Evolutionary conservation across 2,797 vertebrate species (phyloP), one percentile per base, ranked within the genome.

Genomic region (Sphaeramia orbicularis): DNA sequence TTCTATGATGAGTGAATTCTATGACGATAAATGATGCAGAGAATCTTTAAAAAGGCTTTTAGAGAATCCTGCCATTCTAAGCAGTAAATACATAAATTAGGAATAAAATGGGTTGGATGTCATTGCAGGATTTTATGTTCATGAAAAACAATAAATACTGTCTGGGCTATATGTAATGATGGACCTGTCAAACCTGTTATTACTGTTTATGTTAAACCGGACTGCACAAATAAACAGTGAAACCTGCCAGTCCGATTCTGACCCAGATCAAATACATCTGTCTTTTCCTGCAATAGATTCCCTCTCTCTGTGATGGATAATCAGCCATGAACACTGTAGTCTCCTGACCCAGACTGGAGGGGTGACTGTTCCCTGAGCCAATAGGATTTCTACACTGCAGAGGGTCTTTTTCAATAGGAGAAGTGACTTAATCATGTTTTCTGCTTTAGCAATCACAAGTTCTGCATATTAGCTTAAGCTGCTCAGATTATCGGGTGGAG

Each of bases 391-490:
- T 50, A 63, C 80, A 32, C 55, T 63, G 70, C 65, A 70, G 78
- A 68, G 66, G 68, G 81, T 86, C 74, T 74, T 72, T 86, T 79
- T 80, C 59, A 53, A 42, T 64, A 74, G 59, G 72, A 70, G 12
- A 60, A 68, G 71, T 71, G 66, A 68, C 81, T 85, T 90, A 87
- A 89, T 92, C 85, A 56, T 80, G 82, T 91, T 92, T 91, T 90
- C 87, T 89, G 87, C 83, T 78, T 90, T 85, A 74, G 84, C 75
- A 88, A 89, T 91, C 87, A 90, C 80, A 80, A 80, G 86, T 89
- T 92, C 86, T 81, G 86, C 86, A 78, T 83, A 91, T 88, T 89
- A 84, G 80, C 65, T 69, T 88, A 90, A 89, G 87, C 84, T 74
- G 76, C 81, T 78, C 71, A 71, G 75, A 84, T 69, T 78, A 84